Evolutionary conservation across 53 echinoderm and acorn worm species (phyloP).

Genomic region (Holothuria leucospilota): DNA sequence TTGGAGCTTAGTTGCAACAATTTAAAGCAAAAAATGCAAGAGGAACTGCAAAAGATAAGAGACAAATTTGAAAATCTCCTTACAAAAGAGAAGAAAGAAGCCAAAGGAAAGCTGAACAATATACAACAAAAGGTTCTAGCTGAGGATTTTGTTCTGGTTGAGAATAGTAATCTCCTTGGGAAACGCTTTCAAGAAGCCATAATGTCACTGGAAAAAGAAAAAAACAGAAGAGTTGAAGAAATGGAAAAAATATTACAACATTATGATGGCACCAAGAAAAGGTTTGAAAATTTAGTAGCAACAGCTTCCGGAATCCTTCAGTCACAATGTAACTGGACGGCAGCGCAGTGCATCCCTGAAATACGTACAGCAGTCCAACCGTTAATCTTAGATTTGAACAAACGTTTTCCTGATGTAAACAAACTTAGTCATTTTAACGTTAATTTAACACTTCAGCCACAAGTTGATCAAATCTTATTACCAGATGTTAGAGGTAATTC

Average conservation of each 20-base stretch:
- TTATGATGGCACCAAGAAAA: not conserved
- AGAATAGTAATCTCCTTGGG: not conserved
- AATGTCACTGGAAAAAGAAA: not conserved
- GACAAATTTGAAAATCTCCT: not conserved
- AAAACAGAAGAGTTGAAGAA: not conserved
- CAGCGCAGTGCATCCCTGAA: not conserved
- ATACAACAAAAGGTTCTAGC: not conserved
- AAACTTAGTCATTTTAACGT: not conserved
- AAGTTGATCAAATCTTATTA: not conserved
- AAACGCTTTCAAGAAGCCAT: not conserved
- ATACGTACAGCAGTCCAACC: not conserved
- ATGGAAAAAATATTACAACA: not conserved
- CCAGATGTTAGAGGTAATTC: not conserved
- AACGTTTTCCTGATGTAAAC: not conserved
- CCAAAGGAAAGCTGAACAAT: too few species aligned
- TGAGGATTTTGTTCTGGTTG: not conserved
- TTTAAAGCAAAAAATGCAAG: not conserved
- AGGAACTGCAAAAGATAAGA: not conserved
- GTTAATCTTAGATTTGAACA: not conserved
- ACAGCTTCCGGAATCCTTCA: not conserved
- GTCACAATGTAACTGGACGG: conserved; percentile 6
- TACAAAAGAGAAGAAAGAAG: not conserved
- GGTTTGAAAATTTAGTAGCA: not conserved
- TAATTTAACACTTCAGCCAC: too few species aligned
- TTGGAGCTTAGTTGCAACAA: too few species aligned